phyloP scores from a whole-genome alignment of 2,113 vertebrate genomes.

The Casuarius casuarius region DNA sequence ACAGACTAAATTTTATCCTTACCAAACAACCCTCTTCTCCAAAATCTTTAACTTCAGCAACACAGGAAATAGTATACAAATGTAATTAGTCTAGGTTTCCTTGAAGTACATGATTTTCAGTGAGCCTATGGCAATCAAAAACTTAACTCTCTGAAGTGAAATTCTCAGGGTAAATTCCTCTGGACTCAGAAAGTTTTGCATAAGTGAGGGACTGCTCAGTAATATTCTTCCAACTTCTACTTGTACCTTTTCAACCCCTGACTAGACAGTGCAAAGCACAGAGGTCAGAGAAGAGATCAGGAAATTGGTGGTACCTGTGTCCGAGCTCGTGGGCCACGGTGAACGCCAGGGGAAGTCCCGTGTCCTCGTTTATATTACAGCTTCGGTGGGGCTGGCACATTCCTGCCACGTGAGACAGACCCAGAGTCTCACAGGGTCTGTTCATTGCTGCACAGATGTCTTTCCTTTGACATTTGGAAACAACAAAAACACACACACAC shows the following conservation, averaged over 20 bases:
- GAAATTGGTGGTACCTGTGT: constrained; percentile 86
- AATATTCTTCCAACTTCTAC: neutral
- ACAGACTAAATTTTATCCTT: neutral
- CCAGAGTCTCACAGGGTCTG: constrained; percentile 94
- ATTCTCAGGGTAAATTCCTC: neutral
- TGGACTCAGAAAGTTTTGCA: neutral
- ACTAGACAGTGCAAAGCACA: neutral
- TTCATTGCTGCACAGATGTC: constrained; percentile 95
- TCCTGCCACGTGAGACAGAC: constrained; percentile 92
- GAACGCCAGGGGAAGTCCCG: constrained; percentile 92
- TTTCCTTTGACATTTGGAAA: constrained; percentile 77
- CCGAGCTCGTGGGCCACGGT: constrained; percentile 95
- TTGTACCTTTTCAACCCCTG: neutral
- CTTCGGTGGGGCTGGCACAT: constrained; percentile 95
- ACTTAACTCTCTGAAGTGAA: neutral
- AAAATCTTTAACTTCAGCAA: neutral
- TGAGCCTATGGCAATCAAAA: neutral
- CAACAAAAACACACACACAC: neutral
- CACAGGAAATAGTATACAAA: rapidly evolving
- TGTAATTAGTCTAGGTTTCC: neutral
- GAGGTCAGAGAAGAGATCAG: neutral
- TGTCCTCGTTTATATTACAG: constrained; percentile 96
- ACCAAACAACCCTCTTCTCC: neutral
- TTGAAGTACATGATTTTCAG: rapidly evolving
- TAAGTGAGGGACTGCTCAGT: neutral